Base-by-base conservation (phyloP, 2,113 vertebrate genomes). In the Alaudala cheleensis region DNA sequence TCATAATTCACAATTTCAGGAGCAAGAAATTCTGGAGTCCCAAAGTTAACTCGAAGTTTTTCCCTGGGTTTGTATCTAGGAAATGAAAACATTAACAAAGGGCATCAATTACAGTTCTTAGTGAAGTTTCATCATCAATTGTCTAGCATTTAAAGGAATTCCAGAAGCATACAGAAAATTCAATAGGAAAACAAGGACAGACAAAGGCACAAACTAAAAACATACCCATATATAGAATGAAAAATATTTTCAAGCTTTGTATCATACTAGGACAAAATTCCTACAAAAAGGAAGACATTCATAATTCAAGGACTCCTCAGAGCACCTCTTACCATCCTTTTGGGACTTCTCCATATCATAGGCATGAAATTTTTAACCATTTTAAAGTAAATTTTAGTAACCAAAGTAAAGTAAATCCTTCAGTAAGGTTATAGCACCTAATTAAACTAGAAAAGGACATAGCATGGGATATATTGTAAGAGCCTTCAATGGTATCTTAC, bases 1-100 rank as follows among this genome's bases (percentile, higher is more conserved):
- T 99, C 99, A 20, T 99, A 99, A 96, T 98, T 99, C 97, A 99
- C 99, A 64, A 99, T 98, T 97, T 99, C 99, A 61, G 99, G 99
- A 72, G 99, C 99, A 83, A 99, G 98, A 91, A 99, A 99, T 91
- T 99, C 99, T 40, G 99, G 99, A 17, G 99, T 99, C 47, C 99
- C 99, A 92, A 99, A 99, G 93, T 99, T 99, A 94, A 99, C 98
- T 97, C 97, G 98, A 88, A 99, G 98, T 96, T 99, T 99, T 97
- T 99, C 99, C 56, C 99, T 98, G 84, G 99, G 99, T 95, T 99
- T 99, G 67, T 99, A 99, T 92, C 99, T 99, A 90, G 84, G 62
- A 86, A 93, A 88, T 31, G 22, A 50, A 76, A 94, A 92, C 28
- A 78, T 65, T 54, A 90, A 85, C 19, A 92, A 45, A 71, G 19